These are phyloP conservation scores for Lepidotrigona ventralis DNA, from an alignment of 1,140 invertebrate genomes.

Conservation along the genomic window DNA sequence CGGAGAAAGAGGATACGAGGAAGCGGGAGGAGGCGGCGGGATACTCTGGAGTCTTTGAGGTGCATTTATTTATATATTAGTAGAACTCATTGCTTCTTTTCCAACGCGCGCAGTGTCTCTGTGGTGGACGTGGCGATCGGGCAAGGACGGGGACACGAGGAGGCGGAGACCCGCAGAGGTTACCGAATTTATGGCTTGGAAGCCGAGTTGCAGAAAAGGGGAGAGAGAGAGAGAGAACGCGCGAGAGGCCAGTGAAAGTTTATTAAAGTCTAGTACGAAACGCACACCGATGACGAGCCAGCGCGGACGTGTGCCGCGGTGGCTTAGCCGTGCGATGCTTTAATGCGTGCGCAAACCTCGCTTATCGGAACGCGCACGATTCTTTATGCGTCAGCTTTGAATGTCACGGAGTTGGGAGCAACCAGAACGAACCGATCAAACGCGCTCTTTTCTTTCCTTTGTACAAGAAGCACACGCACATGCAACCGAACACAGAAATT, in stretches of 20 bases:
- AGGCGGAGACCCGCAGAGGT: slow-evolving; percentile 31
- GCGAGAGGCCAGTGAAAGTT: slow-evolving; percentile 54
- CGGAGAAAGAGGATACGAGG: slow-evolving; percentile 25
- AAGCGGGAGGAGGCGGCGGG: background rate
- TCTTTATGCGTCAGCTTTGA: slow-evolving; percentile 32
- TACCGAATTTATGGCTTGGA: slow-evolving; percentile 54
- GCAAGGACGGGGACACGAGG: slow-evolving; percentile 22
- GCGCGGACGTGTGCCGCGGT: slow-evolving; percentile 6
- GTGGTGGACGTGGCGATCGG: background rate
- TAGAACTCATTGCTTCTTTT: slow-evolving; percentile 37
- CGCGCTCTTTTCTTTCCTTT: background rate
- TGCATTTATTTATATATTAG: slow-evolving; percentile 49
- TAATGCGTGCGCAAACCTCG: slow-evolving; percentile 46
- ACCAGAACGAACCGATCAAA: background rate
- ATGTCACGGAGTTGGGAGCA: slow-evolving; percentile 1
- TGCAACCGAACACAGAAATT: background rate
- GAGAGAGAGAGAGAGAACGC: slow-evolving; percentile 38
- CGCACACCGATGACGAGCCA: slow-evolving; percentile 29
- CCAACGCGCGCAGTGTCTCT: background rate
- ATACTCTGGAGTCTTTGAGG: slow-evolving; percentile 12
- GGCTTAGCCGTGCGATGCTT: slow-evolving; percentile 34
- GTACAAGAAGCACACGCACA: background rate
- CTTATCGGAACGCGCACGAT: slow-evolving; percentile 42
- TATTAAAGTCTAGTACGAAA: slow-evolving; percentile 22
- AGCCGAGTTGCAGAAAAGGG: slow-evolving; percentile 13